Conservation (phyloP, 2,797 vertebrate genomes). For the Phrynocephalus vlangalii region DNA sequence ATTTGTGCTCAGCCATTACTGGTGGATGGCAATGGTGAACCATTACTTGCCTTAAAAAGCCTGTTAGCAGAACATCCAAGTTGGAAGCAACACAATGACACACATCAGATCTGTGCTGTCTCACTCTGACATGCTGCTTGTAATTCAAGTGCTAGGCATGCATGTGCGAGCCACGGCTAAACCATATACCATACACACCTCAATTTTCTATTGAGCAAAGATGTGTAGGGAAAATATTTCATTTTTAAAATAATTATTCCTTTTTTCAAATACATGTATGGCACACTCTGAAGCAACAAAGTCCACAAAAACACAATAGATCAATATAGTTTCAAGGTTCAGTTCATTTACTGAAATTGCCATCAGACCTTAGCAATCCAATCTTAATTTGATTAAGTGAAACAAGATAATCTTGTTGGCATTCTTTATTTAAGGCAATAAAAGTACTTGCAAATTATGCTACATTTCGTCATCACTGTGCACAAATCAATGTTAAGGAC, state of each 20-base stretch:
- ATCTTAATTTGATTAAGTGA: constrained; percentile 17
- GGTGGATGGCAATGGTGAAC: no score
- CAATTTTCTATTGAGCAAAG: no score
- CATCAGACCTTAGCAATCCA: neutral
- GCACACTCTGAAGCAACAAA: neutral
- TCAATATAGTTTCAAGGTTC: neutral
- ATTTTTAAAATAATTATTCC: neutral
- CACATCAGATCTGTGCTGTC: no score
- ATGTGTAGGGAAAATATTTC: neutral
- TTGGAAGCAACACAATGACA: no score
- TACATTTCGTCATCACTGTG: neutral
- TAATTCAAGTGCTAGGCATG: neutral
- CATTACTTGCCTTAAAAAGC: no score
- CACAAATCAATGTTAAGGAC: neutral
- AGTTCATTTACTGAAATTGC: neutral
- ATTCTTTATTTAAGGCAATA: neutral
- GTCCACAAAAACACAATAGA: neutral
- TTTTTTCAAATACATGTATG: neutral
- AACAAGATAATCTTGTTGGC: neutral
- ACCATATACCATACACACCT: neutral
- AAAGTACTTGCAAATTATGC: neutral
- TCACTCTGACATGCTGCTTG: neutral
- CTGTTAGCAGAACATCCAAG: no score
- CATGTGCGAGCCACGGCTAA: neutral
- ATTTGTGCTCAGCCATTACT: no score